These are phyloP conservation scores for Micrasema minimum DNA, from an alignment of 1,140 invertebrate genomes.

Conservation along the genomic window DNA sequence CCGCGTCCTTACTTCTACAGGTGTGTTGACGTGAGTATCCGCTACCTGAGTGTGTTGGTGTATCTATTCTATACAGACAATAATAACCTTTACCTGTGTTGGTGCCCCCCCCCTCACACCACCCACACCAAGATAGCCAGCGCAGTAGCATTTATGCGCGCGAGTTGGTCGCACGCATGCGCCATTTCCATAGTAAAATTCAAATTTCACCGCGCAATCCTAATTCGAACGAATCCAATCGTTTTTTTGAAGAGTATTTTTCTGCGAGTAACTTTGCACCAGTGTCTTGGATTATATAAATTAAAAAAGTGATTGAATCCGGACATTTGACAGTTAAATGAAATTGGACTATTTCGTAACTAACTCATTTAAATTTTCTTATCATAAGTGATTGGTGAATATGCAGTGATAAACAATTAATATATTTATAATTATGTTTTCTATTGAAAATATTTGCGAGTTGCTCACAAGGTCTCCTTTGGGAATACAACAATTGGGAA, in stretches of 20 bases:
- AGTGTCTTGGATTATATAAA: too few relatives aligned
- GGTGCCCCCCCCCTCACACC: slow-evolving; percentile 4
- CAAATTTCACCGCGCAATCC: slow-evolving; percentile 20
- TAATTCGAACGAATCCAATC: not conserved
- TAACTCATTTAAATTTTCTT: not conserved
- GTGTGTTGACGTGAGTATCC: slow-evolving; percentile 21
- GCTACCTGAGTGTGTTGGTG: slow-evolving; percentile 15
- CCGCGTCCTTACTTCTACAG: slow-evolving; percentile 28
- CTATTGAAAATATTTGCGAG: slow-evolving; percentile 2
- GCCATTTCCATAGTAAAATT: not conserved
- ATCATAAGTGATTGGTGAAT: slow-evolving; percentile 18
- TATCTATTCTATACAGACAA: not conserved
- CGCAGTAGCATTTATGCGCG: slow-evolving; percentile 31
- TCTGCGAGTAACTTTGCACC: too few relatives aligned
- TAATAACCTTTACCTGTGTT: slow-evolving; percentile 7
- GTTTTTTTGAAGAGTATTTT: too few relatives aligned
- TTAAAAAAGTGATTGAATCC: too few relatives aligned
- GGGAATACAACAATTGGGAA: slow-evolving; percentile 17
- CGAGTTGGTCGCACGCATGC: slow-evolving; percentile 13
- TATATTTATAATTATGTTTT: not conserved
- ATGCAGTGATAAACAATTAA: slow-evolving; percentile 26
- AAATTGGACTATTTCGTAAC: too few relatives aligned
- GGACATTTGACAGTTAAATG: too few relatives aligned
- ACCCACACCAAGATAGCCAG: not conserved
- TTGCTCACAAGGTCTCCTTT: slow-evolving; percentile 6